Evolutionary conservation across 2,797 vertebrate genomes (phyloP).

Genomic region (Pyrocephalus nanus): DNA sequence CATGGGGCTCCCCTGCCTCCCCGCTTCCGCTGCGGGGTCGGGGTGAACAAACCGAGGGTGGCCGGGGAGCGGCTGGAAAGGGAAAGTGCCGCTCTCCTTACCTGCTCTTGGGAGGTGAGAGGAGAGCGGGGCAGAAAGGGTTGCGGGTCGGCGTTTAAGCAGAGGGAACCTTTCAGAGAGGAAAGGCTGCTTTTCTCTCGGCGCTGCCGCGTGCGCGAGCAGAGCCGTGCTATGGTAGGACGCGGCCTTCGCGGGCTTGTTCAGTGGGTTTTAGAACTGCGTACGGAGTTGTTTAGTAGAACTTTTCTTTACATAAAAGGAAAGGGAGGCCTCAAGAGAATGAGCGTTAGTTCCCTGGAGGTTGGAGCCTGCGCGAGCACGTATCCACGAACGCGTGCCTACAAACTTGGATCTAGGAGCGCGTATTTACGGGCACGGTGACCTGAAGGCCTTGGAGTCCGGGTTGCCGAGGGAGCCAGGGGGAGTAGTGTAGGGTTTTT

Average conservation of each 20-base stretch:
- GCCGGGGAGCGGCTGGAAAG: background rate
- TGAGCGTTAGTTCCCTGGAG: background rate
- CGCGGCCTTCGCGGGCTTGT: background rate
- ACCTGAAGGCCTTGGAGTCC: background rate
- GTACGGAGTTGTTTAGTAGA: background rate
- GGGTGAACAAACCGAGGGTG: fast-evolving
- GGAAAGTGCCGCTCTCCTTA: fast-evolving
- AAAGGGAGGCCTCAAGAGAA: constrained; percentile 22
- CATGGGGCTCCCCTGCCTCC: fast-evolving
- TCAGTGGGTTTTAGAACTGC: background rate
- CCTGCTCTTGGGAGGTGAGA: fast-evolving
- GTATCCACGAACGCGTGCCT: background rate
- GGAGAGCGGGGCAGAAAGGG: background rate
- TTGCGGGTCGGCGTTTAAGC: background rate
- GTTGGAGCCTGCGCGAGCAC: background rate
- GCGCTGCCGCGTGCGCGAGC: fast-evolving
- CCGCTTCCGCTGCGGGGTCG: fast-evolving
- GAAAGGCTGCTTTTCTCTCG: background rate
- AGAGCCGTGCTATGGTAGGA: background rate
- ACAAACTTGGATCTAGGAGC: background rate
- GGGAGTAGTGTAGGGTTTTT: background rate
- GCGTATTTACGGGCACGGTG: background rate
- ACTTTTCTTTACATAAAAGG: background rate
- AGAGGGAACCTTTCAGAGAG: background rate
- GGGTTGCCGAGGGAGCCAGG: background rate